Conservation (phyloP, 2,113 vertebrate genomes). For the Notiomystis cincta region DNA sequence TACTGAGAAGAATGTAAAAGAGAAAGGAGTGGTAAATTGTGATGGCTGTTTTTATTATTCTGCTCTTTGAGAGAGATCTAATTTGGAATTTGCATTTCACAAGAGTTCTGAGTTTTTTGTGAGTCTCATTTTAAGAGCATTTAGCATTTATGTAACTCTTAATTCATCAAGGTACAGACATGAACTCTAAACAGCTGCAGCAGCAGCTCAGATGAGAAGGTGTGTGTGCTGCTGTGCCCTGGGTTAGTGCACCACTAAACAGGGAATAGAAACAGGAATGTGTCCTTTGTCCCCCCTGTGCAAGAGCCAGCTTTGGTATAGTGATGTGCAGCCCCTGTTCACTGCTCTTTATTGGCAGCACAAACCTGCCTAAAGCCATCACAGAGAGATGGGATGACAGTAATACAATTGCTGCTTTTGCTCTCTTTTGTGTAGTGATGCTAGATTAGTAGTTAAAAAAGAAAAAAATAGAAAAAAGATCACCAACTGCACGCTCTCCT, state of each 20-base stretch:
- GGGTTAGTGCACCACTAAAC: neutral
- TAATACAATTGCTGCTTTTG: neutral
- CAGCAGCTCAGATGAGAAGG: neutral
- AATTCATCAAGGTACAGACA: neutral
- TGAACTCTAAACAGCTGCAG: neutral
- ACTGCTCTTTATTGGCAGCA: neutral
- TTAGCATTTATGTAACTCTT: slow-evolving; percentile 12
- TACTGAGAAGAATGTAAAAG: slow-evolving; percentile 40
- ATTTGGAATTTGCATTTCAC: slow-evolving; percentile 12
- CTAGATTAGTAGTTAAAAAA: neutral
- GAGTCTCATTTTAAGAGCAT: neutral
- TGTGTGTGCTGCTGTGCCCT: neutral
- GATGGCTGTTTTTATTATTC: slow-evolving; percentile 24
- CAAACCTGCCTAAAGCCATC: neutral
- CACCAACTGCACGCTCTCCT: neutral
- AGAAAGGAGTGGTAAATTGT: slow-evolving; percentile 18
- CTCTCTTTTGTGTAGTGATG: neutral
- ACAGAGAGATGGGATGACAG: neutral
- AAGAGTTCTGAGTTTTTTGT: neutral
- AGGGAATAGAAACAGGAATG: neutral
- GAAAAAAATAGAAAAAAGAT: neutral
- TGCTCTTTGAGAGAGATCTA: neutral
- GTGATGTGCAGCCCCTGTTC: neutral
- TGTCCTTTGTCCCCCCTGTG: neutral
- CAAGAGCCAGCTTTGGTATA: neutral